phyloP scores from a whole-genome alignment of 2,797 vertebrate species.

The Gobio occitaniae region DNA sequence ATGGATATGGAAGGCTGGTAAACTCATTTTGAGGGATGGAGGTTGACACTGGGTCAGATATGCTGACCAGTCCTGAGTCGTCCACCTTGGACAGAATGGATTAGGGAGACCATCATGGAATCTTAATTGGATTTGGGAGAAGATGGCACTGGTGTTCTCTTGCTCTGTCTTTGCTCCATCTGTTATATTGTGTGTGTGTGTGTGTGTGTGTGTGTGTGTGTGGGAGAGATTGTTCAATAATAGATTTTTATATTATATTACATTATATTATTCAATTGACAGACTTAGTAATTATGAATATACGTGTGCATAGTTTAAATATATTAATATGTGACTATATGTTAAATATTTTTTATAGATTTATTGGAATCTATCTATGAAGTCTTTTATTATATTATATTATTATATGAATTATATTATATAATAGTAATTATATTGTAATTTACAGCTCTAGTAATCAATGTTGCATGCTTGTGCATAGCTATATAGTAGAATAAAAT shows the following conservation, averaged over 20 bases:
- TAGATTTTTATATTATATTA: background rate
- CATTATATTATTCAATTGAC: background rate
- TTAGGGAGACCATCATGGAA: slow-evolving; percentile 60
- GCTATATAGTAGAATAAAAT: background rate
- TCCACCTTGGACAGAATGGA: slow-evolving; percentile 57
- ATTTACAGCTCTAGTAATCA: background rate
- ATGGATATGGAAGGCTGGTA: slow-evolving; percentile 35
- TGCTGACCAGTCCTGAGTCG: slow-evolving; percentile 70
- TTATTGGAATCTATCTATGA: no score
- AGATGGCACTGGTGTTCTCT: slow-evolving; percentile 38
- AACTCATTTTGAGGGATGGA: slow-evolving; percentile 50
- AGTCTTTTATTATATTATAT: background rate
- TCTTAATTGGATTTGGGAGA: slow-evolving; percentile 67
- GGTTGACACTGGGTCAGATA: slow-evolving; percentile 55
- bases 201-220: background rate
- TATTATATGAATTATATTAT: background rate
- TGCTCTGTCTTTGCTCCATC: slow-evolving; percentile 45
- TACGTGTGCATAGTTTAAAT: background rate
- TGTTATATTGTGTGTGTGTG: slow-evolving; percentile 56
- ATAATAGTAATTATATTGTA: background rate
- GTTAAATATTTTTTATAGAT: background rate
- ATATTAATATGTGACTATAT: background rate
- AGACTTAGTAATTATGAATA: background rate
- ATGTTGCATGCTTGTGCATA: background rate
- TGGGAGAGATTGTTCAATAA: background rate